phyloP scores from a whole-genome alignment of 1,140 invertebrate genomes.

The Caenorhabditis brenneri region DNA sequence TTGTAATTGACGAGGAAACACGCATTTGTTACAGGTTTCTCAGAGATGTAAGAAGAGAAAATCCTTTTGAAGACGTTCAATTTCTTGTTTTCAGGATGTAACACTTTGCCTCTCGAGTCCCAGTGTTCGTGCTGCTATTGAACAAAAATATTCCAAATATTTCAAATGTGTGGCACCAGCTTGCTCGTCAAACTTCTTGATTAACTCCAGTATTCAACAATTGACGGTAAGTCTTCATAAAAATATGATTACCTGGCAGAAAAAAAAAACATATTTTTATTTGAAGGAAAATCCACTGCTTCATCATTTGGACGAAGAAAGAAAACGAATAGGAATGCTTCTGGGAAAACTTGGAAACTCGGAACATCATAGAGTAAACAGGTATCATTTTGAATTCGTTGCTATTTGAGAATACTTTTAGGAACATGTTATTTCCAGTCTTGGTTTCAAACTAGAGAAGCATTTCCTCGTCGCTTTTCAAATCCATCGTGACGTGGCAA shows the following conservation, averaged over 20 bases:
- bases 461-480: constrained; percentile 18
- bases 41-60: neutral
- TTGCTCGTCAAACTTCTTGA: neutral
- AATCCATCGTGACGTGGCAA: constrained; percentile 4
- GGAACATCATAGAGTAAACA: neutral
- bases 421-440: neutral
- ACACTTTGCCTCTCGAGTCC: neutral
- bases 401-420: too few relatives aligned
- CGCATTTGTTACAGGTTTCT: neutral
- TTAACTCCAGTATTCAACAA: neutral
- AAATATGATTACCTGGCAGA: too few relatives aligned
- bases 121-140: neutral
- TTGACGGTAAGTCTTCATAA: neutral
- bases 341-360: neutral
- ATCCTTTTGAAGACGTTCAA: neutral
- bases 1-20: constrained; percentile 13
- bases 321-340: neutral
- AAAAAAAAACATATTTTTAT: too few relatives aligned
- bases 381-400: neutral
- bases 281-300: neutral
- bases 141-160: neutral
- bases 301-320: neutral
- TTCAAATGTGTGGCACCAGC: neutral
- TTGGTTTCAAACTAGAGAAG: constrained; percentile 15
- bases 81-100: neutral